phyloP scores from a whole-genome alignment of 1,140 invertebrate species.

The Brachionus rubens region DNA sequence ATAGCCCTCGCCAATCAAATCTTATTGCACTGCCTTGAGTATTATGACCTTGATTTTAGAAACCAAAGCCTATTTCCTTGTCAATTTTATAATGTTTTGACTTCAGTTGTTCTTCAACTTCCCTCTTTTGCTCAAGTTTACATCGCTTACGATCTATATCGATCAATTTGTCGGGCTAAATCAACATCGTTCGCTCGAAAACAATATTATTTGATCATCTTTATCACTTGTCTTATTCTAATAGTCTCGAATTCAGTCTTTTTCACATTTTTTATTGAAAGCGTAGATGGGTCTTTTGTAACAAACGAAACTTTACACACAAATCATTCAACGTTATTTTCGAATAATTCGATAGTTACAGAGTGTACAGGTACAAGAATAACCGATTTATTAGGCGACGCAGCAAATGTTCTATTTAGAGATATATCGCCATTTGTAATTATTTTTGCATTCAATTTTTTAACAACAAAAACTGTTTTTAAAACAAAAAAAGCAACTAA shows the following conservation, averaged over 20 bases:
- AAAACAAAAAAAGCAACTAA: not conserved
- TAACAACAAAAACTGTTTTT: not conserved
- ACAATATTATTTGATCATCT: not conserved
- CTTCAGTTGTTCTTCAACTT: not conserved
- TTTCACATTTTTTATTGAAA: not conserved
- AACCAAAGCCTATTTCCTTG: not conserved
- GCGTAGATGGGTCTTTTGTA: not conserved
- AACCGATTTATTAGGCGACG: constrained; percentile 10
- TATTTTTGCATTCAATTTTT: not conserved
- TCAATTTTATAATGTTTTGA: not conserved
- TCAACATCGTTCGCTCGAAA: not conserved
- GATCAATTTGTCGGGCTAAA: constrained; percentile 1
- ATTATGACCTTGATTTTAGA: not conserved
- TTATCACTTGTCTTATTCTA: not conserved
- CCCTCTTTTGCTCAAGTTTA: not conserved
- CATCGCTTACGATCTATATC: constrained; percentile 7
- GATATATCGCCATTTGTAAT: constrained; percentile 6
- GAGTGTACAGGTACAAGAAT: not conserved
- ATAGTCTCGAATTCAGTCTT: not conserved
- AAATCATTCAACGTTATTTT: no score
- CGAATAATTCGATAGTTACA: not conserved
- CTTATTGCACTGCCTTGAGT: not conserved
- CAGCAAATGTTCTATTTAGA: not conserved
- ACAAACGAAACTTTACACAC: not conserved
- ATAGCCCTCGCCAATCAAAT: not conserved